Base-by-base conservation (phyloP, 2,888 invertebrate species). In the Hyposoter dolosus region DNA sequence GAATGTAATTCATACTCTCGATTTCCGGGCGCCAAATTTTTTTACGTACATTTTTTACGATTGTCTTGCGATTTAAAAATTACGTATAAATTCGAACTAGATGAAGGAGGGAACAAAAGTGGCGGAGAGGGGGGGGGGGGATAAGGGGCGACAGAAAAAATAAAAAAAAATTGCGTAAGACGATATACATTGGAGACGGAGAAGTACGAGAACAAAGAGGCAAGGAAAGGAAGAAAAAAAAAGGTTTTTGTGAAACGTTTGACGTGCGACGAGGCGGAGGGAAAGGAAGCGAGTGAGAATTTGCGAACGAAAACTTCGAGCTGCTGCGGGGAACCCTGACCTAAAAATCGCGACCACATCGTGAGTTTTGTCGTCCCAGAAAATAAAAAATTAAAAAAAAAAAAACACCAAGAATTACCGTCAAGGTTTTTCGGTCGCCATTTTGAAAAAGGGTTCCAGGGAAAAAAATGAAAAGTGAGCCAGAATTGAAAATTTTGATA, bases 191-290 rank as follows among this genome's bases (percentile, higher is more conserved):
- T 19, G n/a, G 23, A 43, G 69, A n/a, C 9, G n/a, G 77, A 12
- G 43, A 17, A 65, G 10, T 40, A 35, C 4, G 71, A 35, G 43
- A 28, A 71, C 45, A 63, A 32, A 63, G 75, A 47, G 23, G 47
- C 6, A 32, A 69, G 40, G 7, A 40, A 40, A 6, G 15, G 43
- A 40, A 45, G 1, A 60, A 45, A 15, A 68, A 56, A 68, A 35
- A 53, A 56, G 1, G 53, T 77, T 85, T 72, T 80, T 82, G 83
- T 75, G 83, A 23, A 23, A 32, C 71, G 19, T 83, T 72, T 89
- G 88, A 88, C 89, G 50, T 19, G 91, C 40, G 40, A 93, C 94
- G 94, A 93, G 92, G 92, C 92, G 81, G 32, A 65, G 78, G 82
- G 60, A 87, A 53, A 75, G 66, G 77, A 71, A 71, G 47, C 47